Conservation (phyloP, 2,113 vertebrate genomes). For the Sorex fumeus region DNA sequence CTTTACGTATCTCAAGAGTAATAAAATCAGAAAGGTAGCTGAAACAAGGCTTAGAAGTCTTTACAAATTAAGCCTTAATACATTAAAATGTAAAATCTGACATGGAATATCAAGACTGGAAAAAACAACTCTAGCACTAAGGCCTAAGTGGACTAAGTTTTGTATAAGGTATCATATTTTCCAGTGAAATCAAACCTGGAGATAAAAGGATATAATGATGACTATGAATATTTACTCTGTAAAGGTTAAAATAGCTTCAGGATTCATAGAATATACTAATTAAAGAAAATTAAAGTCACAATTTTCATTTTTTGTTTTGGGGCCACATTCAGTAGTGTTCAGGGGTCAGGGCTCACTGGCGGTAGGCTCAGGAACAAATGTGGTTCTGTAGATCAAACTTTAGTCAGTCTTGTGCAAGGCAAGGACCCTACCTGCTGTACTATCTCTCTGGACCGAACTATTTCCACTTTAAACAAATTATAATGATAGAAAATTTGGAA, state of each 20-base stretch:
- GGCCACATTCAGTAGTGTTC: no score
- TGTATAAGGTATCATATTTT: constrained; percentile 48
- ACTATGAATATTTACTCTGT: not conserved
- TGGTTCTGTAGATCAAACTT: no score
- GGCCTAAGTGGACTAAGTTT: constrained; percentile 54
- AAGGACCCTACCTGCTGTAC: no score
- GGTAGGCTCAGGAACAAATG: no score
- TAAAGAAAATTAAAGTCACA: no score
- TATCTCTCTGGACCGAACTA: not conserved
- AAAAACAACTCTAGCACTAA: not conserved
- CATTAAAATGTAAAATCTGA: constrained; percentile 55
- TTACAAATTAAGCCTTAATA: constrained; percentile 51
- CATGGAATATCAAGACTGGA: constrained; percentile 25
- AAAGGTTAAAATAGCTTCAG: constrained; percentile 28
- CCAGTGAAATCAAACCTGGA: constrained; percentile 22
- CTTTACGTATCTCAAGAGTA: not conserved
- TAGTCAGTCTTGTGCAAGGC: no score
- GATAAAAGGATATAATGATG: constrained; percentile 32
- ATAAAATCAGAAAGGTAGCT: not conserved
- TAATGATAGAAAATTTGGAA: constrained; percentile 4
- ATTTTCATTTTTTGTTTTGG: no score
- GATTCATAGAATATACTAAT: constrained; percentile 14
- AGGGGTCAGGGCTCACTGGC: no score
- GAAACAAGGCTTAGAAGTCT: constrained; percentile 38
- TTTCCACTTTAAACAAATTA: constrained; percentile 36